phyloP scores from a whole-genome alignment of 2,797 vertebrate genomes.

The Ptychobarbus kaznakovi region DNA sequence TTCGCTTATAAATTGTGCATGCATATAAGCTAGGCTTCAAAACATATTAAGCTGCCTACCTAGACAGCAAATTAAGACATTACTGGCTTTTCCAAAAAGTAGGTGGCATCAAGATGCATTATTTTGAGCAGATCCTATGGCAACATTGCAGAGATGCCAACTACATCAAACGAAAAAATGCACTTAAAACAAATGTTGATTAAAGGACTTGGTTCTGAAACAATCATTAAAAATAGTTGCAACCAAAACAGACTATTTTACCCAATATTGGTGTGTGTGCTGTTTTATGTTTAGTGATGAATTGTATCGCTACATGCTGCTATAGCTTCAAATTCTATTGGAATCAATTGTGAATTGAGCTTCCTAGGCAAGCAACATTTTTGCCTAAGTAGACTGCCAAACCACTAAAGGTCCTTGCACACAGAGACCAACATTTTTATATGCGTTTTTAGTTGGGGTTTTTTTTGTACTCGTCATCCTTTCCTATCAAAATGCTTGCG shows the following conservation, averaged over 20 bases:
- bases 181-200: neutral
- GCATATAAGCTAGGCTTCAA: neutral
- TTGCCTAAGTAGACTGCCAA: neutral
- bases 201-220: neutral
- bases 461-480: too few relatives aligned
- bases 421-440: too few relatives aligned
- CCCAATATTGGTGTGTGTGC: neutral
- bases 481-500: too few relatives aligned
- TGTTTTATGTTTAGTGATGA: neutral
- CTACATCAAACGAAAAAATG: neutral
- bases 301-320: neutral
- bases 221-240: neutral
- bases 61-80: neutral
- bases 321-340: neutral
- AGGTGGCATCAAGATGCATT: neutral
- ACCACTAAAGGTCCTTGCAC: too few relatives aligned
- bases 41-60: neutral
- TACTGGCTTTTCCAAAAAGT: neutral
- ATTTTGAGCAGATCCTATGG: neutral
- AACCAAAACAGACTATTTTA: neutral
- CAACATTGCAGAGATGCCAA: neutral
- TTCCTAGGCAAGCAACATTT: neutral
- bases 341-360: neutral
- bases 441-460: too few relatives aligned
- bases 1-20: slow-evolving; percentile 8